A percentile compares a stretch with the other conserved stretches of the same genome.
Conservation (phyloP, 1,140 invertebrate species). For the Trachymyrmex cornetzi region DNA sequence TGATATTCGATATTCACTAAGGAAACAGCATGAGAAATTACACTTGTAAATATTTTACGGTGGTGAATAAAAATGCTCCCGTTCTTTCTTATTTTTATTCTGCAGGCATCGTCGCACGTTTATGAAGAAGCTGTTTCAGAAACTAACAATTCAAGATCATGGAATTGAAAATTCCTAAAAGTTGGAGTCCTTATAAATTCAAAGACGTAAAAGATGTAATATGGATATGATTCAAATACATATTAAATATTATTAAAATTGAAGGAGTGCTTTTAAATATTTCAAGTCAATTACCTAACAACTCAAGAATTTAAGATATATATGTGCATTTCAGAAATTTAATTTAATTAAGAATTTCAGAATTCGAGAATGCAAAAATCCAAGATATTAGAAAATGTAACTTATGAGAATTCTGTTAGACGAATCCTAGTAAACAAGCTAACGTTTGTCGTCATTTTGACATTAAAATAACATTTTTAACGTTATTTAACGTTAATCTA, state of each 20-base stretch:
- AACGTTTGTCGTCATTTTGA: too few species aligned
- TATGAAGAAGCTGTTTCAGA: constrained; percentile 20
- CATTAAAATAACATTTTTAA: too few species aligned
- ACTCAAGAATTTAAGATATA: neutral
- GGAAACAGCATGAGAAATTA: constrained; percentile 58
- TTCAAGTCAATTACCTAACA: neutral
- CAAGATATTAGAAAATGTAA: too few species aligned
- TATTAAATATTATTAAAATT: neutral
- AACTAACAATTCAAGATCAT: constrained; percentile 50
- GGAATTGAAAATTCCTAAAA: constrained; percentile 41
- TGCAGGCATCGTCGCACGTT: constrained; percentile 7
- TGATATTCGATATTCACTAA: constrained; percentile 54
- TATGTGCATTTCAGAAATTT: neutral
- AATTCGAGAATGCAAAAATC: too few species aligned
- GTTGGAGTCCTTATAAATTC: constrained; percentile 25
- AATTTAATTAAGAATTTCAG: neutral
- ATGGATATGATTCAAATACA: constrained; percentile 24
- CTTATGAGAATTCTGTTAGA: too few species aligned
- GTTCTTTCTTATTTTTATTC: constrained; percentile 52
- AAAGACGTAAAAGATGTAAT: neutral
- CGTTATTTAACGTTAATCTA: too few species aligned
- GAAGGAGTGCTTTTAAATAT: neutral
- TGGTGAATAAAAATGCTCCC: constrained; percentile 32
- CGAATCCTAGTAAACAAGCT: too few species aligned
- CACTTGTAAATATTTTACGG: constrained; percentile 61